A percentile compares a stretch with the other conserved stretches of the same genome.
Conservation (phyloP, 2,797 vertebrate genomes). For the Malurus splendens region DNA sequence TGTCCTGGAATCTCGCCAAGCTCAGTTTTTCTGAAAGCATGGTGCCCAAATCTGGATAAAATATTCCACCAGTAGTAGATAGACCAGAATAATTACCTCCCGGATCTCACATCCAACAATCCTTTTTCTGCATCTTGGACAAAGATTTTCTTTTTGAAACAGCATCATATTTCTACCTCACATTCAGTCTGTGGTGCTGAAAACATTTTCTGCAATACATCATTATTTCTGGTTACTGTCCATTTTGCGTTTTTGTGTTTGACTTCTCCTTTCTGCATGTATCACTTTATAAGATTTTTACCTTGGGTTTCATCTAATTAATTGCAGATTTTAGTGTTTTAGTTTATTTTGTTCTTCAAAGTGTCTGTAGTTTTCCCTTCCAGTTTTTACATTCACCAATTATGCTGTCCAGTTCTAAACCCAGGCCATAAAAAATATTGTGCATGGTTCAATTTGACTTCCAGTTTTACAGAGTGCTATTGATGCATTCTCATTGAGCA, state of each 20-base stretch:
- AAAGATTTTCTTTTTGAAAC: background rate
- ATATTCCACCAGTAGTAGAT: background rate
- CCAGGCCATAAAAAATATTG: background rate
- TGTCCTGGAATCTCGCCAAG: constrained; percentile 23
- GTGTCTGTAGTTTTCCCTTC: background rate
- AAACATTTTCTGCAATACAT: background rate
- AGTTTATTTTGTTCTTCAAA: background rate
- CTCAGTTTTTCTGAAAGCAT: background rate
- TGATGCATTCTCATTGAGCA: background rate
- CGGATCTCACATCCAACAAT: background rate
- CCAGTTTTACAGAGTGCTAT: background rate
- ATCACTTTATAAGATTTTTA: background rate
- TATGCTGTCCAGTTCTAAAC: background rate
- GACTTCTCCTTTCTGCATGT: background rate
- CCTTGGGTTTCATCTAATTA: background rate
- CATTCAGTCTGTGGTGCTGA: background rate
- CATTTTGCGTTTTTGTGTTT: background rate
- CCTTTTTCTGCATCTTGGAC: background rate
- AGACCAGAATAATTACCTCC: background rate
- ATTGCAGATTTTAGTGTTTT: background rate
- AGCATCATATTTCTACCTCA: background rate
- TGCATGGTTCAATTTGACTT: background rate
- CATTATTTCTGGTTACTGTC: background rate
- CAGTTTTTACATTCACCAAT: background rate
- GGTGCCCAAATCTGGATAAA: constrained; percentile 28